Conservation (phyloP, 2,888 invertebrate species). For the Dynastes maya region DNA sequence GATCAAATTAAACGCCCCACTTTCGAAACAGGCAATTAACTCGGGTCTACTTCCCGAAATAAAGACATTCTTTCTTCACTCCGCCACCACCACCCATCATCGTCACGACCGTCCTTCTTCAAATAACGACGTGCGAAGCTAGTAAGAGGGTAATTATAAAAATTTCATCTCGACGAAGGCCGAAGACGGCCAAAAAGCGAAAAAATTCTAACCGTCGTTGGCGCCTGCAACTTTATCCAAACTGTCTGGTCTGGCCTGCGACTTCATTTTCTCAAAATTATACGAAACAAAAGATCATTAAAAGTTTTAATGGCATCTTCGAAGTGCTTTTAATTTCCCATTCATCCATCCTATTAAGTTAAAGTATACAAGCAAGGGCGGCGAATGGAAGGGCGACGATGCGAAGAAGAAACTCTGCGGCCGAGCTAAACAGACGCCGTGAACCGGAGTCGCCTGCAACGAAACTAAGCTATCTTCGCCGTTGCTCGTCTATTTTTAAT, state of each 20-base stretch:
- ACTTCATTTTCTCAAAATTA: constrained; percentile 34
- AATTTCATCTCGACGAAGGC: constrained; percentile 4
- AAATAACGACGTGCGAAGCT: neutral
- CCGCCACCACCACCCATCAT: neutral
- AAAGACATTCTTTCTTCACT: constrained; percentile 1
- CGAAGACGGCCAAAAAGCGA: neutral
- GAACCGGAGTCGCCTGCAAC: too few species aligned
- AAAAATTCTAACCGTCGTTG: constrained; percentile 2
- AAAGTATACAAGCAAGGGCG: constrained; percentile 22
- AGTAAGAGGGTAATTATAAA: constrained; percentile 27
- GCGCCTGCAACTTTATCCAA: neutral
- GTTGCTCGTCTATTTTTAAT: too few species aligned
- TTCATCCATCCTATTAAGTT: constrained; percentile 32
- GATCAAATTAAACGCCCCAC: neutral
- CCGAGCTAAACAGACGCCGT: too few species aligned
- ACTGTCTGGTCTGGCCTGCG: constrained; percentile 8
- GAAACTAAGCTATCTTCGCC: too few species aligned
- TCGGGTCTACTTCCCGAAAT: neutral
- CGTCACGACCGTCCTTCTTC: neutral
- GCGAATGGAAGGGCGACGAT: too few species aligned
- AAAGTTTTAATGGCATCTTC: constrained; percentile 37
- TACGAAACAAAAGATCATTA: constrained; percentile 38
- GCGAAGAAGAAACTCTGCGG: too few species aligned
- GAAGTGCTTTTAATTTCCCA: constrained; percentile 34
- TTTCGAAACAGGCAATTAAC: neutral